Evolutionary conservation across 2,113 vertebrate species (phyloP).

Genomic region (Petroica traversi): DNA sequence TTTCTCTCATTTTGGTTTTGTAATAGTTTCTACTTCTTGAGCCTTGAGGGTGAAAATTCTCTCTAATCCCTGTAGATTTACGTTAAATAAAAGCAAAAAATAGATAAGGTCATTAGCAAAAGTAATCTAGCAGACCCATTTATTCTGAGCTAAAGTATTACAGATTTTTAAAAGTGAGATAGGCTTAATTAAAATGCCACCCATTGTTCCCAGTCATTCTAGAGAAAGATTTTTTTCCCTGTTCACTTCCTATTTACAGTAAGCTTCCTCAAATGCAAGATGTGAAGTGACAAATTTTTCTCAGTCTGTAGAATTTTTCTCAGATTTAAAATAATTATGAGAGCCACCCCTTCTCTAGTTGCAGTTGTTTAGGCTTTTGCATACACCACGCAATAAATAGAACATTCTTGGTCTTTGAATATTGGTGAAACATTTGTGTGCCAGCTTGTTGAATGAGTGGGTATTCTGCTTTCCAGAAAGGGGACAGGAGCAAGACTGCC

Average conservation of each 20-base stretch:
- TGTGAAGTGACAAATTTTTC: background rate
- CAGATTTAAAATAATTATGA: background rate
- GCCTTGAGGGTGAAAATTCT: background rate
- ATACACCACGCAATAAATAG: accelerated
- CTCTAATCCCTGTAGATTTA: background rate
- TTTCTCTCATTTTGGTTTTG: background rate
- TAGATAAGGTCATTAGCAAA: background rate
- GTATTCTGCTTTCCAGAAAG: background rate
- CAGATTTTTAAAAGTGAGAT: background rate
- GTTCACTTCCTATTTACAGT: background rate
- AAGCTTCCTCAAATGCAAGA: background rate
- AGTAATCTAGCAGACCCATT: background rate
- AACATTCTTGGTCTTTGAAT: background rate
- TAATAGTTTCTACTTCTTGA: background rate
- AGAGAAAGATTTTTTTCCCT: background rate
- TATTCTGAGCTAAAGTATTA: background rate
- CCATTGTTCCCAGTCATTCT: background rate
- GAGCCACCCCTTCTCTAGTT: background rate
- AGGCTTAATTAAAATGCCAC: background rate
- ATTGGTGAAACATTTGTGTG: background rate
- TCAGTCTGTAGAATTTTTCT: background rate
- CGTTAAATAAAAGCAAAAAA: background rate
- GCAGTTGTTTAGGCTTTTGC: background rate
- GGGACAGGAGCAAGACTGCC: background rate
- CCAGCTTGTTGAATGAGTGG: background rate